phyloP scores from a whole-genome alignment of 1,140 invertebrate genomes.

The Drosophila takahashii region DNA sequence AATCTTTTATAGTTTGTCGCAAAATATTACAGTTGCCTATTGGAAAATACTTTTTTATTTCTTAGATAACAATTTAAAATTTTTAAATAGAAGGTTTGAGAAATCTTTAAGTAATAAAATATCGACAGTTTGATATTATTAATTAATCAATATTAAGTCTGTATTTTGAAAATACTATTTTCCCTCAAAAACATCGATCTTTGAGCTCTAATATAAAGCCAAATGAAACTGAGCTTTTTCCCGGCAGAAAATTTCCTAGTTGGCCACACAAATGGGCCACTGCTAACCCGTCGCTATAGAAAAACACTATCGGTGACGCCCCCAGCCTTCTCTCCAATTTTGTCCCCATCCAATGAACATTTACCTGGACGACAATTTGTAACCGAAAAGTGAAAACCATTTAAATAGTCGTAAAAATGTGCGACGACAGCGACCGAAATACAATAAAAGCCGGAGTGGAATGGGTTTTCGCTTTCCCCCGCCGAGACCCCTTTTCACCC shows the following conservation, averaged over 20 bases:
- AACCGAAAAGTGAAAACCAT: conserved; percentile 73
- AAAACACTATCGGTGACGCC: conserved; percentile 4
- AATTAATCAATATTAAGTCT: too few relatives aligned
- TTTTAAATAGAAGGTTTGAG: too few relatives aligned
- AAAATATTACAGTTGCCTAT: too few relatives aligned
- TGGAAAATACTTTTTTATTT: too few relatives aligned
- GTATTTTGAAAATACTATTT: too few relatives aligned
- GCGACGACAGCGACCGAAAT: conserved; percentile 74
- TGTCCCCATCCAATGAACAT: not conserved
- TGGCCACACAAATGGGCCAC: not conserved
- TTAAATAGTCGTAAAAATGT: conserved; percentile 80
- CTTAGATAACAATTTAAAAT: too few relatives aligned
- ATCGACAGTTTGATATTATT: too few relatives aligned
- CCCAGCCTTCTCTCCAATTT: not conserved
- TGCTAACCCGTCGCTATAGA: not conserved
- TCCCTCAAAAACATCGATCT: too few relatives aligned
- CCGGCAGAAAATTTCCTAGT: not conserved
- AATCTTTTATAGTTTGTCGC: too few relatives aligned
- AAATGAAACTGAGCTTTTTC: not conserved
- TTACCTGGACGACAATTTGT: conserved; percentile 62
- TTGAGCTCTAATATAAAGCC: too few relatives aligned
- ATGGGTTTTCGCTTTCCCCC: conserved; percentile 1
- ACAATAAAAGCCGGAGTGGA: conserved; percentile 68
- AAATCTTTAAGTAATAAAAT: too few relatives aligned
- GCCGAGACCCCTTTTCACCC: not conserved